A percentile compares a stretch with the other conserved stretches of the same genome.
These are phyloP conservation scores for Alectura lathami DNA, from an alignment of 2,113 vertebrate genomes.

Conservation along the genomic window DNA sequence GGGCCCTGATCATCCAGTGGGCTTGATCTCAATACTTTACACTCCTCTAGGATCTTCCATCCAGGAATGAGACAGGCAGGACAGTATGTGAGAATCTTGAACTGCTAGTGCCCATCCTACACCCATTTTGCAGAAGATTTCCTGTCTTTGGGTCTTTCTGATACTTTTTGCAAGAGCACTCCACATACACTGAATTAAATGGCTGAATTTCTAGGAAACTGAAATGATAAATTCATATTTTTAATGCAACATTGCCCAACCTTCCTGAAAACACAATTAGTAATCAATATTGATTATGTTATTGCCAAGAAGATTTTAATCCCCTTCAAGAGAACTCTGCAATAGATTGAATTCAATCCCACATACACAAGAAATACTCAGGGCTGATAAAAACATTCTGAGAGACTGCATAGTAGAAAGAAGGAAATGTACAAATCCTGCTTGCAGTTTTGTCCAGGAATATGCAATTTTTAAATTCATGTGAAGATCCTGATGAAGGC, in stretches of 20 bases:
- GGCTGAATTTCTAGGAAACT: not conserved
- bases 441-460: not conserved
- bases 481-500: not conserved
- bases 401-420: not conserved
- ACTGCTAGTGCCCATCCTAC: not conserved
- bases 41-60: conserved; percentile 12
- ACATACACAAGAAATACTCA: not conserved
- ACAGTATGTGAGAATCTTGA: not conserved
- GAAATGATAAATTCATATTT: not conserved
- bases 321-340: not conserved
- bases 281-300: not conserved
- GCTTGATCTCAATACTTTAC: conserved; percentile 35
- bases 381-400: not conserved
- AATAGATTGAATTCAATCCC: not conserved
- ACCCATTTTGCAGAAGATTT: not conserved
- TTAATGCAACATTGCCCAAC: not conserved
- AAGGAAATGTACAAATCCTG: not conserved
- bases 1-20: conserved; percentile 17
- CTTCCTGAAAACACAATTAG: conserved; percentile 3
- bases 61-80: not conserved
- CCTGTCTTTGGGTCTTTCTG: not conserved
- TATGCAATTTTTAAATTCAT: not conserved
- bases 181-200: not conserved
- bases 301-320: not conserved
- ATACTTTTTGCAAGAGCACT: not conserved